Evolutionary conservation across 2,797 vertebrate genomes (phyloP), one percentile per base, ranked within the genome.

Genomic region (Microctenopoma steveboyesi): DNA sequence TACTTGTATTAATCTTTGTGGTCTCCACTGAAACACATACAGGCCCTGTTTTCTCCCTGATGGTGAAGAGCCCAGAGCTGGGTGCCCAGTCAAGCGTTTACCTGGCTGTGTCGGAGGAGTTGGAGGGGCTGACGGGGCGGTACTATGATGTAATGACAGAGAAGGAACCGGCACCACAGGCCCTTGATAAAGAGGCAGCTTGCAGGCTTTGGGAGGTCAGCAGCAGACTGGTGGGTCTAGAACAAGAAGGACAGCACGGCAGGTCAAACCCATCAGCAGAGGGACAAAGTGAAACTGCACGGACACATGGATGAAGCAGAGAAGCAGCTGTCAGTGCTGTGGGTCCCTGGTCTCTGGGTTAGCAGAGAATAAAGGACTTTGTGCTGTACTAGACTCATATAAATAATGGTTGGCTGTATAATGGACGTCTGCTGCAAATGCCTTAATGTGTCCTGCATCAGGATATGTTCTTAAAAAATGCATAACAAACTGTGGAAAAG

Each of bases 141-240:
- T 97, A 97, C 86, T 97, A 95, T 7, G 93, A 96, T 43, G 94
- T 92, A 11, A 78, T 96, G 88, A 91, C 75, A 14, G 93, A 96
- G 80, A 95, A 94, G 83, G 90, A 95, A 12, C 94, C 94, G 0
- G 94, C 94, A 0, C 91, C 94, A 0, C 93, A 92, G 83, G 95
- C 95, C 1, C 87, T 95, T 77, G 93, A 96, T 25, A 91, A 93
- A 4, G 93, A 93, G 55, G 79, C 69, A 0, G 93, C 95, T 61
- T 54, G 2, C 57, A 91, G 79, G 84, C 91, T 97, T 66, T 96
- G 96, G 96, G 91, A 94, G 74, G 88, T 89, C 78, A 96, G 96
- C 81, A 88, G 91, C 63, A 90, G 69, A 43, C 86, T 96, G 69
- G 93, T 96, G 82, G 94, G 93, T 71, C 88, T 96, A 86, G 78